Percentiles rank a stretch among this genome's conserved stretches.
phyloP scores from a whole-genome alignment of 2,113 vertebrate genomes.

The Microtus ochrogaster region DNA sequence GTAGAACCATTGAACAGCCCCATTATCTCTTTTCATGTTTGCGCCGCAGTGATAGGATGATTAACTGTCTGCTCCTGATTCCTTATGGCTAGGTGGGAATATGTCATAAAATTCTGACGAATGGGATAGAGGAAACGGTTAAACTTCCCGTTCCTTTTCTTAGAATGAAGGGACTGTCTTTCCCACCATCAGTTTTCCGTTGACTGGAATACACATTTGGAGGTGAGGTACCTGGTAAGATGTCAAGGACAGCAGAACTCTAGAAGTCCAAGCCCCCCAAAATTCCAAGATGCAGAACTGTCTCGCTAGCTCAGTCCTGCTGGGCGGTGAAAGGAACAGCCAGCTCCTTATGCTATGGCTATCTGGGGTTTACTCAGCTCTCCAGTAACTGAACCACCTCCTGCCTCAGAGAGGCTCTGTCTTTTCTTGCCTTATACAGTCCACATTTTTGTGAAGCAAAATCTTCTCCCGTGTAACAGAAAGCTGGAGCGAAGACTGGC shows the following conservation, averaged over 20 bases:
- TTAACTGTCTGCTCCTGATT: neutral
- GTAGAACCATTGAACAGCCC: neutral
- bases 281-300: neutral
- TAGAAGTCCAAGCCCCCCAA: neutral
- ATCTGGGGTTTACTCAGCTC: neutral
- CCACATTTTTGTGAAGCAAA: neutral
- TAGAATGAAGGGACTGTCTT: neutral
- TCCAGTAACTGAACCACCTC: neutral
- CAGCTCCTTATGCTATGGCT: neutral
- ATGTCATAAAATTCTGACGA: neutral
- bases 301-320: neutral
- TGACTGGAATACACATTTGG: neutral
- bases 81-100: constrained; percentile 42
- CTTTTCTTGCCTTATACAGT: neutral
- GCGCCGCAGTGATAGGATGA: neutral
- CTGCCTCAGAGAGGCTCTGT: neutral
- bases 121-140: neutral
- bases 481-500: neutral
- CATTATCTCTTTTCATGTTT: neutral
- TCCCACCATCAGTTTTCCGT: neutral
- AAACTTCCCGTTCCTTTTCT: neutral
- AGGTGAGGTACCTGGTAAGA: neutral
- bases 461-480: neutral
- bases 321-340: neutral
- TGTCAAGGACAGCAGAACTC: neutral